Conservation (phyloP, 2,797 vertebrate genomes). For the Sebastes taczanowskii region DNA sequence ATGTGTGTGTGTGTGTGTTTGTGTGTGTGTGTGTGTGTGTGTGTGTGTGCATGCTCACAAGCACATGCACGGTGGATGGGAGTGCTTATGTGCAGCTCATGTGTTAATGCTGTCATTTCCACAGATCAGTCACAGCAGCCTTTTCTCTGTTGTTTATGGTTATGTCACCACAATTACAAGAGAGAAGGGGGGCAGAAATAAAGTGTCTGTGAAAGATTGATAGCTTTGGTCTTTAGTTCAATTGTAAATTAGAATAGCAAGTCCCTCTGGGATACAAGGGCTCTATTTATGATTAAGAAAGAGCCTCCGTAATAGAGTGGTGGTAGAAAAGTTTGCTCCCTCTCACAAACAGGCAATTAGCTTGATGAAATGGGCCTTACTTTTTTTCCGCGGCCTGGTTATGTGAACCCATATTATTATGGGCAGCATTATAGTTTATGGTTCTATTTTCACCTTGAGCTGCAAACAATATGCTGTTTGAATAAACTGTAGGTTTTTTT, state of each 20-base stretch:
- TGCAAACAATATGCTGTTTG: constrained; percentile 71
- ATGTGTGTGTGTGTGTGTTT: too few relatives aligned
- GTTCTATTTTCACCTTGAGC: constrained; percentile 93
- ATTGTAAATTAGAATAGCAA: constrained; percentile 99
- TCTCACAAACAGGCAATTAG: constrained; percentile 98
- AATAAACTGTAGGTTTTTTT: constrained; percentile 63
- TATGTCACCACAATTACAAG: constrained; percentile 95
- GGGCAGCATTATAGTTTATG: constrained; percentile 91
- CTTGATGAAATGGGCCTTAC: constrained; percentile 95
- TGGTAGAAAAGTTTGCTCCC: constrained; percentile 94
- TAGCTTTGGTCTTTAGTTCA: constrained; percentile 97
- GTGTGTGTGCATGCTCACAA: neutral
- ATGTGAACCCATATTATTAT: constrained; percentile 96
- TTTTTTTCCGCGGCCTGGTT: constrained; percentile 87
- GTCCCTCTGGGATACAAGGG: constrained; percentile 93
- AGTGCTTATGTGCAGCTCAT: constrained; percentile 63
- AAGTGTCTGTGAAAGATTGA: constrained; percentile 93
- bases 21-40: neutral
- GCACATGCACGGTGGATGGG: constrained; percentile 2
- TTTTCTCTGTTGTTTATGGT: constrained; percentile 86
- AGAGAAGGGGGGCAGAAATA: constrained; percentile 79
- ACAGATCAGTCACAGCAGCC: constrained; percentile 84
- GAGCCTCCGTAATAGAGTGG: constrained; percentile 94
- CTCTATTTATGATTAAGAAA: constrained; percentile 99
- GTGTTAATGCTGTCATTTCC: constrained; percentile 77